Conservation (phyloP, 1,140 invertebrate species). For the Drosophila serrata region DNA sequence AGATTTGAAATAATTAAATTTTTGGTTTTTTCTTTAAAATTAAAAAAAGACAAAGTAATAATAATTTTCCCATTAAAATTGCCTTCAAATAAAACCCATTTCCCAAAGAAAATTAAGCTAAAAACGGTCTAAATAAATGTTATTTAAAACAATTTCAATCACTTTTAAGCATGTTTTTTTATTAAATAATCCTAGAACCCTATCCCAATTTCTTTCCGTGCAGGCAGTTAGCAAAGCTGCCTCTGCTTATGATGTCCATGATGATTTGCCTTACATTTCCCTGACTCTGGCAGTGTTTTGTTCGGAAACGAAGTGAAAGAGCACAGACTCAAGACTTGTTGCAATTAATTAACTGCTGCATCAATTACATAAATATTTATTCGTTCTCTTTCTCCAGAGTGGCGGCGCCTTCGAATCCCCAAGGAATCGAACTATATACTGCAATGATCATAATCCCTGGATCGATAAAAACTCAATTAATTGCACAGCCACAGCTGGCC, state of each 20-base stretch:
- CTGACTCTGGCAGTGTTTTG: constrained; percentile 51
- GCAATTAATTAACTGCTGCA: constrained; percentile 79
- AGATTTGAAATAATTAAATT: too few relatives aligned
- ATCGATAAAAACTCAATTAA: constrained; percentile 80
- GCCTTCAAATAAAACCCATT: background rate
- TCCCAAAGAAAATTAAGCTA: background rate
- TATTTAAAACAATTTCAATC: background rate
- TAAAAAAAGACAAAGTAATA: too few relatives aligned
- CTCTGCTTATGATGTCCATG: constrained; percentile 65
- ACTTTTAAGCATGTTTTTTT: too few relatives aligned
- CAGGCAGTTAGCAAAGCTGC: constrained; percentile 65
- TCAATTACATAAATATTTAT: constrained; percentile 78
- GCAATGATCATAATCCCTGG: constrained; percentile 54
- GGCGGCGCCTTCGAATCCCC: constrained; percentile 49
- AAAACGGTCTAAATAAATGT: background rate
- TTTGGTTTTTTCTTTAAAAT: too few relatives aligned
- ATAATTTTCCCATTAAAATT: too few relatives aligned
- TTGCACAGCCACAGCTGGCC: constrained; percentile 27
- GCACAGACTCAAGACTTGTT: constrained; percentile 60
- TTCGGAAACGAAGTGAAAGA: constrained; percentile 3
- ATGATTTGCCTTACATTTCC: constrained; percentile 26
- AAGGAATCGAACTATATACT: constrained; percentile 25
- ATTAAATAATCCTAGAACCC: too few relatives aligned
- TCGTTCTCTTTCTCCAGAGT: constrained; percentile 21
- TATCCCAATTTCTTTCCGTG: constrained; percentile 16